Base-by-base conservation (phyloP, 2,797 vertebrate species). In the Enteromius anoplus region DNA sequence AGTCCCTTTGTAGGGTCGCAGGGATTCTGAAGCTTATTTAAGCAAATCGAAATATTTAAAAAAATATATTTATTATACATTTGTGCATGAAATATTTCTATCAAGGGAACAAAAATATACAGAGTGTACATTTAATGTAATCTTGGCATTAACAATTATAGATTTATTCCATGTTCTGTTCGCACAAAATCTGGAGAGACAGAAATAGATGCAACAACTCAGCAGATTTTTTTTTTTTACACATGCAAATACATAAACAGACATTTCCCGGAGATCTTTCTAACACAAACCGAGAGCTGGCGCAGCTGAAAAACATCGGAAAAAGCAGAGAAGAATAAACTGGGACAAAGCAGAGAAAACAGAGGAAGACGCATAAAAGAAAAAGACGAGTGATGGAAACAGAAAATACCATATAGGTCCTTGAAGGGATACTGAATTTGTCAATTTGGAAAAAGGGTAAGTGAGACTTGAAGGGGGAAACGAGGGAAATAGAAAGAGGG, bases 321-420 rank as follows among this genome's bases (percentile, higher is more conserved):
- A 73, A 81, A 86, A 80, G 1, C 32, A 45, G 37, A 8, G 70
- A 42, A 45, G 11, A 37, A 26, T 64, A 49, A 51, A 37, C 21
- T 68, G 45, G 32, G 21, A 68, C 32, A 34, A 68, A 49, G 34
- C 76, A 34, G 21, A 88, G 88, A 80, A 75, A 87, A 83, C 21
- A 42, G 73, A 68, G 84, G 53, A 69, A 34, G 34, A 19, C 40
- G 32, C 8, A 29, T 58, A 42, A 19, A 1, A 3, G 10, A 40
- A 49, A 65, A 64, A 49, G 21, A 3, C 9, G 8, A 32, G 21
- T 37, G n/a, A 42, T 26, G 34, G 10, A 40, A 72, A 73, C 12
- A 49, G 2, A 70, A 69, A 80, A 58, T 6, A 8, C 19, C 17
- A 40, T 45, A 51, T 10, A 51, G 58, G 3, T 45, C 29, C 15